A percentile compares a stretch with the other conserved stretches of the same genome.
phyloP scores from a whole-genome alignment of 2,888 invertebrate genomes.

The Drosophila infuscata region DNA sequence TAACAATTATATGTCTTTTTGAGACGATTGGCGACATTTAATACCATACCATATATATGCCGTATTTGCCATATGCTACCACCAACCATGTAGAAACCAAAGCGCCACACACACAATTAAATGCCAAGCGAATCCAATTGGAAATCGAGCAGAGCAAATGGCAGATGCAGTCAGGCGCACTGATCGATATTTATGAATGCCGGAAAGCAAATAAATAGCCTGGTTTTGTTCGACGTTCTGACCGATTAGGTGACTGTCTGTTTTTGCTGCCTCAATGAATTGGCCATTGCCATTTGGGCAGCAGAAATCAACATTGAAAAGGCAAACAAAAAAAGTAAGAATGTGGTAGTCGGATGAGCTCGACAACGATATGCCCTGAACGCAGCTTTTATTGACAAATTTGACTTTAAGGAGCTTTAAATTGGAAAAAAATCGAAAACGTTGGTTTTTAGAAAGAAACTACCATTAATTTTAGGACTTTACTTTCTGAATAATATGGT shows the following conservation, averaged over 20 bases:
- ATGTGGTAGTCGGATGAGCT: background rate
- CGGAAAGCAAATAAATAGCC: conserved; percentile 57
- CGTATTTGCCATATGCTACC: conserved; percentile 35
- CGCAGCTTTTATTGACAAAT: background rate
- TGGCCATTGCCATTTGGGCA: conserved; percentile 26
- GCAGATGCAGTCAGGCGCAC: conserved; percentile 61
- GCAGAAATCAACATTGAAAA: conserved; percentile 22
- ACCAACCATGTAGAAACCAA: conserved; percentile 44
- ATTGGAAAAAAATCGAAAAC: no score
- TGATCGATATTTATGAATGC: conserved; percentile 75
- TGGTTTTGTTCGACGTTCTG: conserved; percentile 9
- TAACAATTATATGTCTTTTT: conserved; percentile 48
- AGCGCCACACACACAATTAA: conserved; percentile 31
- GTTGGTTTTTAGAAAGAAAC: no score
- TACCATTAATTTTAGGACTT: background rate
- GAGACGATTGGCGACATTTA: conserved; percentile 40
- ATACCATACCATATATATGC: background rate
- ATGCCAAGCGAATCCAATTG: conserved; percentile 43
- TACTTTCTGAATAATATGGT: background rate
- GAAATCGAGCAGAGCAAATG: conserved; percentile 50
- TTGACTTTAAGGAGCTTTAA: background rate
- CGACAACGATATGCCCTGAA: background rate
- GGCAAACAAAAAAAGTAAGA: conserved; percentile 18
- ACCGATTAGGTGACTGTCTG: conserved; percentile 3
- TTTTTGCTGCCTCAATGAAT: conserved; percentile 16